Evolutionary conservation across 2,113 vertebrate genomes (phyloP), one percentile per base, ranked within the genome.

Genomic region (Nesogale talazaci): DNA sequence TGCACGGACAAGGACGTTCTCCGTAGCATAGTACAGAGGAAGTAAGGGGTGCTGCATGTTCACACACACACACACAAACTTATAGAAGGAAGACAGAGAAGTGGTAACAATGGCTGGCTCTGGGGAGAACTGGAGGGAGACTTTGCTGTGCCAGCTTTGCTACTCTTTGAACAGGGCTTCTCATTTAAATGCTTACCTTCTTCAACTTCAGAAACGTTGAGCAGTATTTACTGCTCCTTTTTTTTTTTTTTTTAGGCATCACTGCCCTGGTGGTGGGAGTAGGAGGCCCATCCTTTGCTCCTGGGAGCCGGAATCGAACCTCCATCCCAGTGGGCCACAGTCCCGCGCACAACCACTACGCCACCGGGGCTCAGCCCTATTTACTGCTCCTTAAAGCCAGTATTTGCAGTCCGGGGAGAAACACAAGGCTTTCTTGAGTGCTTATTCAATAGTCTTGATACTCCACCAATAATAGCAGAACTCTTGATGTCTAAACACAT

Each of bases 171-270:
- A 83, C 46, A 72, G 20, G 11, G 81, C 81, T 92, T 46, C 5
- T 46, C 42, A 46, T 10, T 46, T 46, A 46, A 46, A 46, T 46
- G 42, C 42, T 46, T 52, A 52, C 46, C 0, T 20, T 87, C 86
- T 91, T 82, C 78, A 83, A n/a, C 86, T 96, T 86, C 84, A 90
- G 77, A 63, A 83, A 79, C 57, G 25, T 67, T 92, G 90, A 85
- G 10, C 34, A 78, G 31, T 67, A 90, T 38, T 91, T 94, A 69
- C 89, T 89, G 88, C 25, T 57, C 38, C 91, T 2, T 65, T n/a
- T n/a, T n/a, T n/a, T n/a, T n/a, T n/a, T n/a, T n/a, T n/a, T n/a
- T n/a, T n/a, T n/a, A n/a, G n/a, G n/a, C n/a, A n/a, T n/a, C n/a
- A n/a, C n/a, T n/a, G n/a, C n/a, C n/a, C n/a, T n/a, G n/a, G n/a